Conservation (phyloP, 2,797 vertebrate species). For the Gouania willdenowi region DNA sequence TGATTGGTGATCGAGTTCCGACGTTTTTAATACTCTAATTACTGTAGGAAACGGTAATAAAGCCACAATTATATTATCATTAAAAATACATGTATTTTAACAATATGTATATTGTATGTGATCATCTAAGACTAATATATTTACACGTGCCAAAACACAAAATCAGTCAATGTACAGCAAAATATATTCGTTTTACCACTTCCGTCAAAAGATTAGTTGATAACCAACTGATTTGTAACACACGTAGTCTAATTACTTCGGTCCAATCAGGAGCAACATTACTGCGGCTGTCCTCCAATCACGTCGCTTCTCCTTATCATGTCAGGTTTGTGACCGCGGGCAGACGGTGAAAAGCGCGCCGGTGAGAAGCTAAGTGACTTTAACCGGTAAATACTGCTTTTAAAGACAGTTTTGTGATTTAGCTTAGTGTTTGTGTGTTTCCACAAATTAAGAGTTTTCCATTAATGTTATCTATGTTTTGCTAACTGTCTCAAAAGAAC, state of each 20-base stretch:
- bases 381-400: slow-evolving; percentile 7
- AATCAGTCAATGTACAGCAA: too few relatives aligned
- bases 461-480: background rate
- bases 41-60: too few relatives aligned
- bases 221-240: too few relatives aligned
- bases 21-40: too few relatives aligned
- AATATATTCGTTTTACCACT: too few relatives aligned
- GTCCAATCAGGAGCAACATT: slow-evolving; percentile 50
- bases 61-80: too few relatives aligned
- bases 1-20: too few relatives aligned
- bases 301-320: slow-evolving; percentile 2
- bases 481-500: slow-evolving; percentile 54
- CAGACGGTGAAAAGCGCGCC: slow-evolving; percentile 57
- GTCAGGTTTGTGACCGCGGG: slow-evolving; percentile 52
- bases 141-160: too few relatives aligned
- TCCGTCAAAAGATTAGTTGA: too few relatives aligned
- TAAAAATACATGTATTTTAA: too few relatives aligned
- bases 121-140: too few relatives aligned
- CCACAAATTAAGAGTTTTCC: slow-evolving; percentile 40
- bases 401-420: background rate
- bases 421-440: background rate
- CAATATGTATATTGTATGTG: too few relatives aligned
- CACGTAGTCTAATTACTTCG: slow-evolving; percentile 40
- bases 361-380: slow-evolving; percentile 64
- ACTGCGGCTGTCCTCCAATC: slow-evolving; percentile 35